These are phyloP conservation scores for Arrhopalites spinosus DNA, from an alignment of 2,888 invertebrate species.

Conservation along the genomic window DNA sequence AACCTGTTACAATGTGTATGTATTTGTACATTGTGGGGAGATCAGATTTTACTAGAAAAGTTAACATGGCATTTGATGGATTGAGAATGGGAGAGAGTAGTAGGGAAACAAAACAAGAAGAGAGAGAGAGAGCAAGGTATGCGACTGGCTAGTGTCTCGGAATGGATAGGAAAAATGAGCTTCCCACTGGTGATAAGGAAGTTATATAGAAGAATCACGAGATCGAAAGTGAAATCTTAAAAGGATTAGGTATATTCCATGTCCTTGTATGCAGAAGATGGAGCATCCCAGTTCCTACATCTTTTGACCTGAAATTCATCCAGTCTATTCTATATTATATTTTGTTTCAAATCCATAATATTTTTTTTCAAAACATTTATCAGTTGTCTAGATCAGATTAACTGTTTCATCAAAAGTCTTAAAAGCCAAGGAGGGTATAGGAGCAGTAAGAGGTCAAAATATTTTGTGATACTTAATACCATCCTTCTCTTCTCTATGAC, in stretches of 20 bases:
- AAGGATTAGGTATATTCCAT: conserved; percentile 7
- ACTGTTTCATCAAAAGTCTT: conserved; percentile 9
- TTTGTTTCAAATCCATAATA: background rate
- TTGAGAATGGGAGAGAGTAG: conserved; percentile 16
- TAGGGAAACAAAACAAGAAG: conserved; percentile 22
- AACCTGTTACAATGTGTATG: background rate
- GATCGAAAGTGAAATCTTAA: conserved; percentile 32
- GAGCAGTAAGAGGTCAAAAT: conserved; percentile 36
- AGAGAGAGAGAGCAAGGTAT: conserved; percentile 1
- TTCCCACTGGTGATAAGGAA: background rate
- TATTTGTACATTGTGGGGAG: background rate
- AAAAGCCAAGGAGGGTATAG: background rate
- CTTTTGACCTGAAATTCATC: too few relatives aligned
- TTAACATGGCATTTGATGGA: conserved; percentile 23
- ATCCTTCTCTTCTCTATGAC: conserved; percentile 25
- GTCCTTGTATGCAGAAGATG: background rate
- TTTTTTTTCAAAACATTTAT: background rate
- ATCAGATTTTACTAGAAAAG: background rate
- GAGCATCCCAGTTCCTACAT: too few relatives aligned
- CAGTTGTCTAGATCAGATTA: conserved; percentile 13
- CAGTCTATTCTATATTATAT: too few relatives aligned
- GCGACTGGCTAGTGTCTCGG: background rate
- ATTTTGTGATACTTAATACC: background rate
- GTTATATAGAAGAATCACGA: background rate
- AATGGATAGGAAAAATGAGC: conserved; percentile 21